Conservation (phyloP, 2,797 vertebrate genomes). For the Tragopan temminckii region DNA sequence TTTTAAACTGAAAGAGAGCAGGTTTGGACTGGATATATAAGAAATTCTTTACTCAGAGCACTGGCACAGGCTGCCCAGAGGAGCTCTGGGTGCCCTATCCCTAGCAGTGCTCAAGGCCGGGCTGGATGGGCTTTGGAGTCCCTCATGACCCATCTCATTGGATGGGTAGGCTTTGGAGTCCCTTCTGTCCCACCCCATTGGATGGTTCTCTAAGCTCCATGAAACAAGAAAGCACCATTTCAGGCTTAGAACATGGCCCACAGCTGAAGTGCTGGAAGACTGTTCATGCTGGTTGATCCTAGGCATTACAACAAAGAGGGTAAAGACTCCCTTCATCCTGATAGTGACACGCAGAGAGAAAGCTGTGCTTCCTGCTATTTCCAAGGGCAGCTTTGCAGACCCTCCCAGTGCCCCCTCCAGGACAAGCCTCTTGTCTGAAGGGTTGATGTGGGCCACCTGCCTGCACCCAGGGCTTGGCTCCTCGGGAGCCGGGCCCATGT, state of each 20-base stretch:
- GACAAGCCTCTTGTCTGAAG: neutral
- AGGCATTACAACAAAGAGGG: neutral
- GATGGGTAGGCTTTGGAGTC: too few species aligned
- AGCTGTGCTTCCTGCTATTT: neutral
- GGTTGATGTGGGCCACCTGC: too few species aligned
- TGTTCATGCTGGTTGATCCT: too few species aligned
- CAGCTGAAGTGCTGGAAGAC: neutral
- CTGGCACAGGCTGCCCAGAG: neutral
- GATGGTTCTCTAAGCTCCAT: neutral
- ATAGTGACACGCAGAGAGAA: neutral
- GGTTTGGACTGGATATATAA: neutral
- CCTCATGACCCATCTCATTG: neutral
- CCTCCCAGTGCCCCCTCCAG: neutral
- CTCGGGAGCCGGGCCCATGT: rapidly evolving
- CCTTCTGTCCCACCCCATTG: too few species aligned
- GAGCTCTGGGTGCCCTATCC: neutral
- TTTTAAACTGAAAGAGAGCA: neutral
- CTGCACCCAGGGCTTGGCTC: neutral
- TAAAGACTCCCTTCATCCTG: neutral
- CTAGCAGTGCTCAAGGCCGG: neutral
- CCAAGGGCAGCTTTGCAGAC: neutral
- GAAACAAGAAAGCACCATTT: neutral
- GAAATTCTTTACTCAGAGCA: neutral
- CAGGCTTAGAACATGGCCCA: neutral
- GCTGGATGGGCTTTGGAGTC: neutral